These are phyloP conservation scores for Lamprotornis superbus DNA, from an alignment of 2,113 vertebrate genomes.

Conservation along the genomic window DNA sequence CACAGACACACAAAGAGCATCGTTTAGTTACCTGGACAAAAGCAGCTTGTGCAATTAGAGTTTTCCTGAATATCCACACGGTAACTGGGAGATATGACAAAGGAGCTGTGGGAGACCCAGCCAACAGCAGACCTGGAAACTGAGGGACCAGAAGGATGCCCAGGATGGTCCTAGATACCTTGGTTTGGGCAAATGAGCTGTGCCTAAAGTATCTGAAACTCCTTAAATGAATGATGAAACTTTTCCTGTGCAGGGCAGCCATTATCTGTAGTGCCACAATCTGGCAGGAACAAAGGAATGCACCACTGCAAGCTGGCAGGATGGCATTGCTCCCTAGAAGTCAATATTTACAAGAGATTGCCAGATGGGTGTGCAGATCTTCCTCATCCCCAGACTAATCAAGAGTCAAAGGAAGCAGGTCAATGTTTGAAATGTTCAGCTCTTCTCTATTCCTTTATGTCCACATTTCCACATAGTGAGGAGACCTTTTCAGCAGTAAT, in stretches of 20 bases:
- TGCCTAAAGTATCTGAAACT: neutral
- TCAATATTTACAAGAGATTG: constrained; percentile 45
- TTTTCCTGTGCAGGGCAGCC: neutral
- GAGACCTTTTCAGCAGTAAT: constrained; percentile 51
- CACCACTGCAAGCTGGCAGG: neutral
- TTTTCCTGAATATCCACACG: neutral
- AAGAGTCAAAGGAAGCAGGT: constrained; percentile 34
- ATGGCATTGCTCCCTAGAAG: constrained; percentile 9
- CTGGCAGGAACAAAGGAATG: neutral
- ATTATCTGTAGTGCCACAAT: constrained; percentile 2
- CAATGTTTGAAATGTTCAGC: constrained; percentile 22
- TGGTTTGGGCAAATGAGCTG: neutral
- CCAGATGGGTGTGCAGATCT: constrained; percentile 27
- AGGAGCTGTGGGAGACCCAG: neutral
- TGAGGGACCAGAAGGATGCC: neutral
- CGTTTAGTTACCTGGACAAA: neutral
- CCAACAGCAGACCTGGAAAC: neutral
- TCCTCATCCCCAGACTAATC: constrained; percentile 21
- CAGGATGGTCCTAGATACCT: neutral
- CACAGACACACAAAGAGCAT: neutral
- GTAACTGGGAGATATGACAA: neutral
- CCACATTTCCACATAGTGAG: neutral
- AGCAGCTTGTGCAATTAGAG: neutral
- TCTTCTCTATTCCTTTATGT: constrained; percentile 36
- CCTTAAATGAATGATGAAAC: neutral